These are phyloP conservation scores for Abrostola tripartita DNA, from an alignment of 2,888 invertebrate genomes.

Conservation along the genomic window DNA sequence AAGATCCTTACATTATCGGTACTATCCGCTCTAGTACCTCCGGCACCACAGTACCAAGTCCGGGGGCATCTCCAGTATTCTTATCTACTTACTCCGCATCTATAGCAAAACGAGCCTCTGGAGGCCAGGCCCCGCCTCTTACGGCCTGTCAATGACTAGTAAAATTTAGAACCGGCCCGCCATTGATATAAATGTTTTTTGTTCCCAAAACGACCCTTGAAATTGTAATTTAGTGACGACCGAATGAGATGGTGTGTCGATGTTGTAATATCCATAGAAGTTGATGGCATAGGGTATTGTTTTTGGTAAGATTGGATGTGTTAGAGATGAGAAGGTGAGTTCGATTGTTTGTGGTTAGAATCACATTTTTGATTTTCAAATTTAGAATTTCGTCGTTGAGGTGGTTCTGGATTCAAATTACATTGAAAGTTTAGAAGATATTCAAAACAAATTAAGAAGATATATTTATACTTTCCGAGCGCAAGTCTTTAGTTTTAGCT, in stretches of 20 bases:
- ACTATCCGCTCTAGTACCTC: constrained; percentile 62
- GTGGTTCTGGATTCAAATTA: too few species aligned
- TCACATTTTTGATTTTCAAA: not conserved
- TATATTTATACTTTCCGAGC: too few species aligned
- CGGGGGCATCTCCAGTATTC: constrained; percentile 79
- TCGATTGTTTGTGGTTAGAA: not conserved
- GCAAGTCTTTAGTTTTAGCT: too few species aligned
- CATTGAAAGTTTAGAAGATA: too few species aligned
- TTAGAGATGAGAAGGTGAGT: not conserved
- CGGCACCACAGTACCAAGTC: constrained; percentile 52
- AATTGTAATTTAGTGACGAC: constrained; percentile 84
- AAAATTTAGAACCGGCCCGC: constrained; percentile 85
- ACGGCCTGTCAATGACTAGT: constrained; percentile 88
- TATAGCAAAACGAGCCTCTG: constrained; percentile 79
- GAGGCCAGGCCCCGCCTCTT: constrained; percentile 79
- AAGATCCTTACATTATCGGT: constrained; percentile 1
- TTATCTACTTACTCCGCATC: constrained; percentile 82
- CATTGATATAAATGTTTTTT: constrained; percentile 89
- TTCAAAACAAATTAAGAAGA: too few species aligned
- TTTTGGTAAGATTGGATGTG: constrained; percentile 17
- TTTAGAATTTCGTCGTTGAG: too few species aligned
- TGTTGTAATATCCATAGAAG: constrained; percentile 56
- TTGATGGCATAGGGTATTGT: constrained; percentile 25
- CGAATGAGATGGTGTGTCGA: constrained; percentile 72
- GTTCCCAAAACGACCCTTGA: constrained; percentile 86